Percentiles rank a stretch among this genome's conserved stretches.
These are phyloP conservation scores for Montipora capitata DNA, from an alignment of 92 coral and sea anemone genomes.

Conservation along the genomic window DNA sequence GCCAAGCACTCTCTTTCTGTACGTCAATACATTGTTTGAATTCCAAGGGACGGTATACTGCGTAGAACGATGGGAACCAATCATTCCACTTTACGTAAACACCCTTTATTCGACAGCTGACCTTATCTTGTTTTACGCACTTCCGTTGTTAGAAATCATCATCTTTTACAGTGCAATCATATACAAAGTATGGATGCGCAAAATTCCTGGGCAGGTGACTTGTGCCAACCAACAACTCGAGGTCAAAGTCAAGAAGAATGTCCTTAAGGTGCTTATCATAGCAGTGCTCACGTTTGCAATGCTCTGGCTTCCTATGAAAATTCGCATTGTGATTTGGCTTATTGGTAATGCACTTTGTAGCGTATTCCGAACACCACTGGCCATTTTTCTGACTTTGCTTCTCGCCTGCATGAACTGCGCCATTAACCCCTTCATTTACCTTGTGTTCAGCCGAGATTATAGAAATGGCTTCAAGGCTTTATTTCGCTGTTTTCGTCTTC, in stretches of 20 bases:
- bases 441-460: conserved; percentile 46
- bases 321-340: neutral
- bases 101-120: conserved; percentile 30
- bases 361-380: neutral
- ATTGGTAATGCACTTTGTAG: neutral
- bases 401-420: conserved; percentile 65
- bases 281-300: conserved; percentile 71
- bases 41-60: conserved; percentile 37
- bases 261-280: conserved; percentile 68
- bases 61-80: neutral
- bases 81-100: conserved; percentile 7
- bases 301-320: conserved; percentile 40
- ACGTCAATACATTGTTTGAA: neutral
- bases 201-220: conserved; percentile 63
- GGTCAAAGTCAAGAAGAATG: conserved; percentile 67
- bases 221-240: conserved; percentile 59
- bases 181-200: conserved; percentile 62
- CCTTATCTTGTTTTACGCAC: conserved; percentile 42
- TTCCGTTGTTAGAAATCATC: conserved; percentile 70
- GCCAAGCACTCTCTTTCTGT: conserved; percentile 13
- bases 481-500: neutral
- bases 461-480: conserved; percentile 34
- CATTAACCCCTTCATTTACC: conserved; percentile 71
- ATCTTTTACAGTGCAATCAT: conserved; percentile 70
- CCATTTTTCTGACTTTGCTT: conserved; percentile 35